These are phyloP conservation scores for Dolichomitus sp. DNA, from an alignment of 2,888 invertebrate genomes.

Conservation along the genomic window DNA sequence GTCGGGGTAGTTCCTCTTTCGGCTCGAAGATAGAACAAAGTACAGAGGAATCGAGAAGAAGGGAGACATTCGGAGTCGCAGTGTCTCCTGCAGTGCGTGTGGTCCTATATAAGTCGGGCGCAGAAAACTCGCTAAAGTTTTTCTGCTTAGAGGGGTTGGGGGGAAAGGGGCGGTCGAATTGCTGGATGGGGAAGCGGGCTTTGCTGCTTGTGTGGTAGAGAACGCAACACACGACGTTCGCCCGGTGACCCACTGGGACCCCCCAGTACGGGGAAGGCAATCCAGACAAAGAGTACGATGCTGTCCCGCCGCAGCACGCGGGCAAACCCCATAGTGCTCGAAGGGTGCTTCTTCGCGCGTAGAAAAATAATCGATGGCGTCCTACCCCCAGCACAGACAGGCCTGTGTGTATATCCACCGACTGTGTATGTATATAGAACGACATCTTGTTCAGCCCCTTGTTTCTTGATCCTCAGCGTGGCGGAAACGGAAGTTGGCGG, in stretches of 20 bases:
- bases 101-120: slow-evolving; percentile 8
- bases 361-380: slow-evolving; percentile 82
- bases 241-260: slow-evolving; percentile 70
- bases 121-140: slow-evolving; percentile 63
- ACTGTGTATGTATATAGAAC: slow-evolving; percentile 30
- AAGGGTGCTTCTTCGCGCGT: slow-evolving; percentile 75
- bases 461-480: slow-evolving; percentile 44
- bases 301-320: slow-evolving; percentile 21
- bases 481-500: slow-evolving; percentile 62
- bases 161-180: background rate
- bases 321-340: slow-evolving; percentile 53
- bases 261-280: slow-evolving; percentile 48
- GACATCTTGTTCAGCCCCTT: slow-evolving; percentile 60
- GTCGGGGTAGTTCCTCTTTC: slow-evolving; percentile 19
- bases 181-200: slow-evolving; percentile 7
- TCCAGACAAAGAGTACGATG: slow-evolving; percentile 68
- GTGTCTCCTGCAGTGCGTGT: slow-evolving; percentile 54
- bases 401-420: slow-evolving; percentile 18
- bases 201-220: slow-evolving; percentile 11
- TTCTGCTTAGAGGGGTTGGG: slow-evolving; percentile 26
- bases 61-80: slow-evolving; percentile 61
- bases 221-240: slow-evolving; percentile 42
- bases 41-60: slow-evolving; percentile 48
- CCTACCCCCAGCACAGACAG: slow-evolving; percentile 26
- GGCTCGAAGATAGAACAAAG: slow-evolving; percentile 48